Conservation (phyloP, 35 echinoderm and acorn worm genomes). For the Stichopus chloronotus region DNA sequence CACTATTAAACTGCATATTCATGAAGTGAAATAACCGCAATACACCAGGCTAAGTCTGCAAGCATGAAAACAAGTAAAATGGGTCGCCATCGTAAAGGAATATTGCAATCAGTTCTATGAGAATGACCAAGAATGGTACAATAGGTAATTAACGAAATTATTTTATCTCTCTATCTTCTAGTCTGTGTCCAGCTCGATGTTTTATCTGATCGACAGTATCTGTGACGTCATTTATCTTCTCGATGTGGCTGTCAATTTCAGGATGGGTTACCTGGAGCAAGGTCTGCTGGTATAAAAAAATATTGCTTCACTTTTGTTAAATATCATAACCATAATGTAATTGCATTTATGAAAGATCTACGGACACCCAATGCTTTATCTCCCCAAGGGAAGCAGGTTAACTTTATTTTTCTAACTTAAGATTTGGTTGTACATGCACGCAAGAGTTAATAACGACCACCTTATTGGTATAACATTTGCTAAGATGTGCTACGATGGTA, state of each 20-base stretch:
- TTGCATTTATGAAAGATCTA: neutral
- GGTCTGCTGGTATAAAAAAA: conserved; percentile 64
- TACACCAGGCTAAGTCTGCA: no score
- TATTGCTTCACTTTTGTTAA: neutral
- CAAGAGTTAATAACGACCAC: no score
- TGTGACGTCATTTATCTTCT: conserved; percentile 78
- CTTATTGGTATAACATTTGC: no score
- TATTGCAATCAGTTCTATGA: neutral
- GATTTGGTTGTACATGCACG: no score
- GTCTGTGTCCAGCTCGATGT: conserved; percentile 46
- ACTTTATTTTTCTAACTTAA: no score
- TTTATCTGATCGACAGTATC: conserved; percentile 63
- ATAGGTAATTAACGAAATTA: no score
- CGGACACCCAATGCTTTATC: neutral
- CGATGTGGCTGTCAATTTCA: conserved; percentile 73
- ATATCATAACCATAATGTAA: neutral
- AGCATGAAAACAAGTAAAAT: no score
- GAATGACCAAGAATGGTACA: neutral
- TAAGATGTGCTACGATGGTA: no score
- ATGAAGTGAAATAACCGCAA: no score
- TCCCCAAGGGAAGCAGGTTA: no score
- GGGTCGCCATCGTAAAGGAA: no score
- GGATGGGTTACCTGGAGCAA: conserved; percentile 79
- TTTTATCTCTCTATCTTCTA: neutral
- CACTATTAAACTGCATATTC: no score